Evolutionary conservation across 2,797 vertebrate species (phyloP).

Genomic region (Brachymystax lenok): DNA sequence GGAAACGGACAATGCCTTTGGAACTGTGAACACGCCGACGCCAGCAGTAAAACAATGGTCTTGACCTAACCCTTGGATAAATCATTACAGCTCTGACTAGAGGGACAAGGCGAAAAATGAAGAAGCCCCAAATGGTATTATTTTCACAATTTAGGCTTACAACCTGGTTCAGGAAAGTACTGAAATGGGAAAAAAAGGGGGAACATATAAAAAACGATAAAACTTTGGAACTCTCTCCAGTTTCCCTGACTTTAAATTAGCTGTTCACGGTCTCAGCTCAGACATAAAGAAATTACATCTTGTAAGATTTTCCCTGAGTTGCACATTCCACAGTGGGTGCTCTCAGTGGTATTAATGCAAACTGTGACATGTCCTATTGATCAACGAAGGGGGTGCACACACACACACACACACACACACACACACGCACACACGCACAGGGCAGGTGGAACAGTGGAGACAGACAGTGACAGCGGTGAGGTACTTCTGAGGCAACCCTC

Average conservation of each 20-base stretch:
- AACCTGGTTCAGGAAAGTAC: not conserved
- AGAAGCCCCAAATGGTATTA: not conserved
- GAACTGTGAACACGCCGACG: not conserved
- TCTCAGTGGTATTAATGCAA: constrained; percentile 53
- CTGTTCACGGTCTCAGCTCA: constrained; percentile 1
- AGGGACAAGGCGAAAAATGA: not conserved
- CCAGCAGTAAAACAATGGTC: constrained; percentile 28
- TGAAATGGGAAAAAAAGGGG: not conserved
- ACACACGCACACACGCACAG: not conserved
- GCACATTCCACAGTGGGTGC: constrained; percentile 64
- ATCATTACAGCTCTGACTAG: constrained; percentile 18
- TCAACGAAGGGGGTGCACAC: constrained; percentile 43
- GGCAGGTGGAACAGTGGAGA: not conserved
- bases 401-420: not conserved
- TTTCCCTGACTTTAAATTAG: not conserved
- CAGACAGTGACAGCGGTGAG: not conserved
- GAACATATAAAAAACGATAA: not conserved
- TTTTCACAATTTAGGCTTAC: not conserved
- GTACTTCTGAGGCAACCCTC: constrained; percentile 53
- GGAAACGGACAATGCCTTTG: constrained; percentile 38
- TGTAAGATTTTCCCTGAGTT: constrained; percentile 49
- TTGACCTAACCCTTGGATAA: constrained; percentile 23
- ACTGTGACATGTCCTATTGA: constrained; percentile 65
- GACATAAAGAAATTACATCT: constrained; percentile 13
- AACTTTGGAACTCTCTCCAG: not conserved